Evolutionary conservation across 2,888 invertebrate genomes (phyloP), one percentile per base, ranked within the genome.

Genomic region (Ochropleura plecta): DNA sequence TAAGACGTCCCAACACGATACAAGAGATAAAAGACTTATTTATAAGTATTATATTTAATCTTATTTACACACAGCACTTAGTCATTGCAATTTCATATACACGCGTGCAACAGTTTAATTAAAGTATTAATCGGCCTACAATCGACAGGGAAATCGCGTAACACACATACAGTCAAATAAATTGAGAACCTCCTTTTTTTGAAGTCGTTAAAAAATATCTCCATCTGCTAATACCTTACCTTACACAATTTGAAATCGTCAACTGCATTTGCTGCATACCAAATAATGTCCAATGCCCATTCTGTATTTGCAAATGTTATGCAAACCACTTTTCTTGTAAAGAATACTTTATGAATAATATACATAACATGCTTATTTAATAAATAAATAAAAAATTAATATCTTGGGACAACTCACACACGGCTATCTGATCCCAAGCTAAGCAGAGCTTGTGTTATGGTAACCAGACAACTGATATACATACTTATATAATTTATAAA

Each of bases 251-350:
- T 46, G 14, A 72, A 57, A 57, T 63, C 12, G 10, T n/a, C n/a
- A 53, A 48, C n/a, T 18, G 14, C 16, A 40, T 1, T 9, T 53
- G 6, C 5, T 75, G 49, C 57, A 66, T 63, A 51, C 16, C 46
- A 16, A 51, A 42, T 48, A 70, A 57, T 9, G 30, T 18, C 5
- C 49, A 70, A 57, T 9, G n/a, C 14, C 5, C 49, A 65, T 71
- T 82, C 14, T 57, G 18, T 62, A 46, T 60, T 69, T 69, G 68
- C 71, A 60, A 55, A 69, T 71, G 57, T 81, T 66, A 81, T 81
- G 77, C 73, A 71, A 82, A 84, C 53, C 42, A 71, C 49, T 77
- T 81, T 44, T 63, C 73, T 67, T 55, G 62, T 72, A 63, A 81
- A 70, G 70, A 74, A 68, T 8, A 68, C 44, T 67, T n/a, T 70